These are phyloP conservation scores for Alces alces DNA, from an alignment of 2,113 vertebrate genomes.

Conservation along the genomic window DNA sequence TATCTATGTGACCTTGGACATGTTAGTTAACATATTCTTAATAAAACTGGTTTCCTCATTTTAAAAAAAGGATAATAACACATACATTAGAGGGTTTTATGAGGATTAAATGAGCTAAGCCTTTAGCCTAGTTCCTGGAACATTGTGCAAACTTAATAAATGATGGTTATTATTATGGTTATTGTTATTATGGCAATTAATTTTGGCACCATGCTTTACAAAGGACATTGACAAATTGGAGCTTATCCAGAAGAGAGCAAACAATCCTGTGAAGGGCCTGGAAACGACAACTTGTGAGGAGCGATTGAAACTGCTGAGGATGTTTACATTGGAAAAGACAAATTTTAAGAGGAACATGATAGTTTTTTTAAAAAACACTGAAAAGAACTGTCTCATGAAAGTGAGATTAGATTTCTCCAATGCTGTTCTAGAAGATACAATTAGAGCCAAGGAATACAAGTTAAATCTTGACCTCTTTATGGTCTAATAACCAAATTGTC, in stretches of 20 bases:
- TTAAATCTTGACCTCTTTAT: constrained; percentile 25
- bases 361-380: background rate
- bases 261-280: constrained; percentile 31
- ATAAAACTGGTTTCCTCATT: constrained; percentile 25
- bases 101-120: constrained; percentile 51
- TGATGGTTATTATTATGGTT: constrained; percentile 41
- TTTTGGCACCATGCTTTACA: constrained; percentile 36
- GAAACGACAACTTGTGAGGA: constrained; percentile 46
- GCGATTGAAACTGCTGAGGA: constrained; percentile 2
- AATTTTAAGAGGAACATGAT: constrained; percentile 54
- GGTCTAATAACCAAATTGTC: background rate
- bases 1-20: constrained; percentile 31
- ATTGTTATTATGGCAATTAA: constrained; percentile 55
- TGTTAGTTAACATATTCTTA: constrained; percentile 18
- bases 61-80: constrained; percentile 39
- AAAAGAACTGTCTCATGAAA: constrained; percentile 6
- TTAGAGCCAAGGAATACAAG: background rate
- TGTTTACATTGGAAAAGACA: constrained; percentile 61
- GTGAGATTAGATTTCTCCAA: background rate
- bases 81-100: background rate
- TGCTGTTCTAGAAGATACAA: background rate
- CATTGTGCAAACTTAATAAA: constrained; percentile 41
- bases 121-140: constrained; percentile 56
- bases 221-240: constrained; percentile 38
- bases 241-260: constrained; percentile 47